A percentile compares a stretch with the other conserved stretches of the same genome.
These are phyloP conservation scores for Drosophila infuscata DNA, from an alignment of 2,888 invertebrate species.

Conservation along the genomic window DNA sequence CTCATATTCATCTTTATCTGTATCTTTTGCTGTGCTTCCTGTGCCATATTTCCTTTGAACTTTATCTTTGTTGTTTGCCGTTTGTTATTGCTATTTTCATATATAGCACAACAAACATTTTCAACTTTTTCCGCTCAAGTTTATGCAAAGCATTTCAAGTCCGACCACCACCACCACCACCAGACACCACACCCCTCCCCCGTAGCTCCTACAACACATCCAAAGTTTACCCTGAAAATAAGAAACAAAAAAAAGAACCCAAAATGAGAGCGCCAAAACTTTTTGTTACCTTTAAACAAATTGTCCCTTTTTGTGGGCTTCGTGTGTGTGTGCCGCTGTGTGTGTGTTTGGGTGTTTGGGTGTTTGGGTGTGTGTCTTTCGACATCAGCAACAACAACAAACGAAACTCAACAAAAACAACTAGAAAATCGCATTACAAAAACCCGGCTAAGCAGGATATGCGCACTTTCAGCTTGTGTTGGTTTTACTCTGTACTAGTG, in stretches of 20 bases:
- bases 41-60: conserved; percentile 74
- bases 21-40: conserved; percentile 64
- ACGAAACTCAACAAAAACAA: conserved; percentile 32
- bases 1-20: conserved; percentile 44
- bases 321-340: conserved; percentile 6
- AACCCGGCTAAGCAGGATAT: conserved; percentile 70
- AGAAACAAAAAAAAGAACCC: conserved; percentile 9
- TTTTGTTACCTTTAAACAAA: conserved; percentile 74
- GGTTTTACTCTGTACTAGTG: conserved; percentile 30
- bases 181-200: neutral
- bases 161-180: neutral
- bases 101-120: conserved; percentile 63
- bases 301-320: conserved; percentile 66
- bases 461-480: conserved; percentile 63
- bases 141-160: conserved; percentile 69
- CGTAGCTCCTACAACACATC: neutral
- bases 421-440: conserved; percentile 67
- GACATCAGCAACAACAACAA: conserved; percentile 54
- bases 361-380: conserved; percentile 18
- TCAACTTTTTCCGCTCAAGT: conserved; percentile 69
- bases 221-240: conserved; percentile 12
- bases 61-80: conserved; percentile 71
- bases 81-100: conserved; percentile 61
- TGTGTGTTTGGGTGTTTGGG: no score
- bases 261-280: conserved; percentile 64